These are phyloP conservation scores for Drosophila eohydei DNA, from an alignment of 2,888 invertebrate species.

Conservation along the genomic window DNA sequence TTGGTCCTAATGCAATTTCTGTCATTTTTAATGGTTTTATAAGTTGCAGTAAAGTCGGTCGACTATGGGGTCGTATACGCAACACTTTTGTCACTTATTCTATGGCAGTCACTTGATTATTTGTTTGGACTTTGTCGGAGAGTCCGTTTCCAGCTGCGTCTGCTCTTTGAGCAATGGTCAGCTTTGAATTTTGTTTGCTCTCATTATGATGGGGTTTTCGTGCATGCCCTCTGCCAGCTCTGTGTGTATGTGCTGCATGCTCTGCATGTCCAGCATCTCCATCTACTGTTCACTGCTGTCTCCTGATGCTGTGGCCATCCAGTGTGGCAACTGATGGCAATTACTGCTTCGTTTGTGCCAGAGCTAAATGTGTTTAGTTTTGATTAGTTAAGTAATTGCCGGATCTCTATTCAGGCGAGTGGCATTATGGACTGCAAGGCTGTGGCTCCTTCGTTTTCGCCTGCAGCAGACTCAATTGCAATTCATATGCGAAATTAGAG, in stretches of 20 bases:
- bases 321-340: slow-evolving; percentile 47
- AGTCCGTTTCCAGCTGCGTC: slow-evolving; percentile 16
- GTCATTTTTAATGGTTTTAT: slow-evolving; percentile 75
- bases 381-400: slow-evolving; percentile 74
- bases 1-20: slow-evolving; percentile 65
- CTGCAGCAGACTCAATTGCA: slow-evolving; percentile 21
- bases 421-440: slow-evolving; percentile 1
- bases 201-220: slow-evolving; percentile 49
- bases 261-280: slow-evolving; percentile 1
- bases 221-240: not conserved
- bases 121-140: slow-evolving; percentile 23
- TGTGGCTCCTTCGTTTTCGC: slow-evolving; percentile 4
- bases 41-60: slow-evolving; percentile 53
- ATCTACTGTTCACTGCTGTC: not conserved
- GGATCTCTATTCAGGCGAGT: slow-evolving; percentile 24
- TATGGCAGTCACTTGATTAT: slow-evolving; percentile 45
- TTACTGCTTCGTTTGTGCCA: slow-evolving; percentile 61
- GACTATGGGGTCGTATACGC: slow-evolving; percentile 18
- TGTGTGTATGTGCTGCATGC: not conserved
- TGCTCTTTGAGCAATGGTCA: slow-evolving; percentile 34
- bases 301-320: slow-evolving; percentile 19
- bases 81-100: slow-evolving; percentile 13
- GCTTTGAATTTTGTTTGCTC: slow-evolving; percentile 65
- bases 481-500: slow-evolving; percentile 39
- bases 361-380: slow-evolving; percentile 59